Conservation (phyloP, 2,797 vertebrate genomes). For the Spinus pinus region DNA sequence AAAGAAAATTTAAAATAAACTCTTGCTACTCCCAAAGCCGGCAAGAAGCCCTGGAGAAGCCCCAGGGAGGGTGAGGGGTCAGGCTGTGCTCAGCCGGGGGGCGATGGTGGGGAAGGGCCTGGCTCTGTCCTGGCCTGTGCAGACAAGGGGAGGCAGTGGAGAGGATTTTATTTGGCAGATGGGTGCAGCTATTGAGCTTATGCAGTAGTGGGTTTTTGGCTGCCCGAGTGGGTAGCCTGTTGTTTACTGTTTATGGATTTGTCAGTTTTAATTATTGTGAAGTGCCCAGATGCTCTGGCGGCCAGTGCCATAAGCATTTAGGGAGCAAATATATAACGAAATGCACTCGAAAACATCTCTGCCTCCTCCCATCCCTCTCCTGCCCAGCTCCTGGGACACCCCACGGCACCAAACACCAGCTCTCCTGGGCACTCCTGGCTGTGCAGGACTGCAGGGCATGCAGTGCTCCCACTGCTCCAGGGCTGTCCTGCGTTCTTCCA, state of each 20-base stretch:
- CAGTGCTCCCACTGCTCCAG: rapidly evolving
- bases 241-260: conserved; percentile 73
- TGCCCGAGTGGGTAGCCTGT: conserved; percentile 68
- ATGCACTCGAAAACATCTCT: conserved; percentile 7
- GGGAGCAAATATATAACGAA: conserved; percentile 55
- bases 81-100: neutral
- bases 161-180: conserved; percentile 66
- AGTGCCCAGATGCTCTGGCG: conserved; percentile 69
- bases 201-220: conserved; percentile 68
- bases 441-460: rapidly evolving
- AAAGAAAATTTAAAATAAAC: neutral
- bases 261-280: conserved; percentile 74
- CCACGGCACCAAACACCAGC: rapidly evolving
- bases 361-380: neutral
- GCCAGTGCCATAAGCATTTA: conserved; percentile 58
- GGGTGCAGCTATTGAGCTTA: conserved; percentile 65
- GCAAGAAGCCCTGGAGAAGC: neutral
- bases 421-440: rapidly evolving
- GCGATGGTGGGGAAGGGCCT: neutral
- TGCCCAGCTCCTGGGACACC: neutral
- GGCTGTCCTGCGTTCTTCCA: neutral
- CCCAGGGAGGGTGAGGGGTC: neutral
- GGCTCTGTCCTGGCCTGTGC: conserved; percentile 3
- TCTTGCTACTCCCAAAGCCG: neutral
- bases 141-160: conserved; percentile 21